Percentiles rank a stretch among this genome's conserved stretches.
phyloP scores from a whole-genome alignment of 1,140 invertebrate genomes.

The Mamestra configurata region DNA sequence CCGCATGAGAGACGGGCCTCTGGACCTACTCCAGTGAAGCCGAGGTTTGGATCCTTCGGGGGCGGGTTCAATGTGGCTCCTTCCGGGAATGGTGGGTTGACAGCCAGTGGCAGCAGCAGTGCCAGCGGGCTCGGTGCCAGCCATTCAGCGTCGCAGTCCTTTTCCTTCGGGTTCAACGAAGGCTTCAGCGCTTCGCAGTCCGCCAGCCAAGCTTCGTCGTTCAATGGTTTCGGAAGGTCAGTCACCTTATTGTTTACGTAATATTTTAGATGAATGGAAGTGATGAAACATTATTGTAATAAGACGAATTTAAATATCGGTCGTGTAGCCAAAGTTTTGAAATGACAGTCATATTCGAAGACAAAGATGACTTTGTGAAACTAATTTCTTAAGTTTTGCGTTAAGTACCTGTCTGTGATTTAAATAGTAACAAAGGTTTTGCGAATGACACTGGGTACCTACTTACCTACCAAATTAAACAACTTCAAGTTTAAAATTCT shows the following conservation, averaged over 20 bases:
- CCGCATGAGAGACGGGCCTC: constrained; percentile 66
- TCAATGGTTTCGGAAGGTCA: constrained; percentile 82
- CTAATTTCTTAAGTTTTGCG: too few relatives aligned
- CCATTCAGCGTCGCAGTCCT: constrained; percentile 82
- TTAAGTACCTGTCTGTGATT: too few relatives aligned
- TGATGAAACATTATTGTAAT: neutral
- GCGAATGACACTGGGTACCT: too few relatives aligned
- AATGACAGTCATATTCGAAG: neutral
- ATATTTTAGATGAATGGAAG: neutral
- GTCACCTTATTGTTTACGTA: constrained; percentile 52
- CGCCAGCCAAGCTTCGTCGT: constrained; percentile 81
- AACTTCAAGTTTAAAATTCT: too few relatives aligned
- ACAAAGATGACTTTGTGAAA: neutral
- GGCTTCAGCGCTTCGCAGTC: constrained; percentile 84
- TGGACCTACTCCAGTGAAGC: constrained; percentile 60
- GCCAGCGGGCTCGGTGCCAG: constrained; percentile 72
- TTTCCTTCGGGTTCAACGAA: constrained; percentile 83
- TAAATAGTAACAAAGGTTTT: too few relatives aligned
- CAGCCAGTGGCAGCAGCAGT: constrained; percentile 81
- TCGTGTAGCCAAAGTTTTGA: neutral
- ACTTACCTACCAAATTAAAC: too few relatives aligned
- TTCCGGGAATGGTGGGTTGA: constrained; percentile 73
- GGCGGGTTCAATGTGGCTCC: constrained; percentile 77
- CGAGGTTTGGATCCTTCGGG: constrained; percentile 69
- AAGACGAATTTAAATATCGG: neutral